Percentiles rank a stretch among this genome's conserved stretches.
phyloP scores from a whole-genome alignment of 2,888 invertebrate genomes.

The Acanthosoma haemorrhoidale region DNA sequence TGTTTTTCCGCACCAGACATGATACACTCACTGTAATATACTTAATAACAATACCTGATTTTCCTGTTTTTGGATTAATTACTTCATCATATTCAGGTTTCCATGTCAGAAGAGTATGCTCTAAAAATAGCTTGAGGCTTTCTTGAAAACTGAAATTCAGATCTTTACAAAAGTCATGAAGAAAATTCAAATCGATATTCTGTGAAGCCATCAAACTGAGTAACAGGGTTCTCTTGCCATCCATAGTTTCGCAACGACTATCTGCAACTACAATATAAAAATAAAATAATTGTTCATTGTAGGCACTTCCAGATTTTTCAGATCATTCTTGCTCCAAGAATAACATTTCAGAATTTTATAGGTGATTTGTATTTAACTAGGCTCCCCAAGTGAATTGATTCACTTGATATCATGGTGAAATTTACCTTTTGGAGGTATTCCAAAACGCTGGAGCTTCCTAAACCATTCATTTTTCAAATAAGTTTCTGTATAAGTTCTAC shows the following conservation, averaged over 20 bases:
- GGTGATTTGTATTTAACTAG: too few relatives aligned
- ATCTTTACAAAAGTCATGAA: conserved; percentile 49
- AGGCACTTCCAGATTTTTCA: background rate
- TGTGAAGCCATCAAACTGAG: conserved; percentile 43
- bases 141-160: conserved; percentile 47
- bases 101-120: conserved; percentile 48
- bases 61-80: conserved; percentile 33
- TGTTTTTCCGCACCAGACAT: too few relatives aligned
- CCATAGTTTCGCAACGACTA: conserved; percentile 43
- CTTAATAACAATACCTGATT: conserved; percentile 28
- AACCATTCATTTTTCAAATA: conserved; percentile 43
- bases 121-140: conserved; percentile 47
- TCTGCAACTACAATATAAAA: conserved; percentile 41
- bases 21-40: too few relatives aligned
- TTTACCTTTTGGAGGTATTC: conserved; percentile 45
- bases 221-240: conserved; percentile 43
- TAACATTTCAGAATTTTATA: background rate
- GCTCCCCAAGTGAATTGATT: too few relatives aligned
- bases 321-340: background rate
- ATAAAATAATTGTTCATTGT: background rate
- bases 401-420: too few relatives aligned
- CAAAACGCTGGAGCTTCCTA: conserved; percentile 43
- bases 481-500: conserved; percentile 41
- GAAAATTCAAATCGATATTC: conserved; percentile 42
- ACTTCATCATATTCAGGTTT: conserved; percentile 46